Conservation (phyloP, 2,113 vertebrate species). For the Cyprinodon brontotheroides region DNA sequence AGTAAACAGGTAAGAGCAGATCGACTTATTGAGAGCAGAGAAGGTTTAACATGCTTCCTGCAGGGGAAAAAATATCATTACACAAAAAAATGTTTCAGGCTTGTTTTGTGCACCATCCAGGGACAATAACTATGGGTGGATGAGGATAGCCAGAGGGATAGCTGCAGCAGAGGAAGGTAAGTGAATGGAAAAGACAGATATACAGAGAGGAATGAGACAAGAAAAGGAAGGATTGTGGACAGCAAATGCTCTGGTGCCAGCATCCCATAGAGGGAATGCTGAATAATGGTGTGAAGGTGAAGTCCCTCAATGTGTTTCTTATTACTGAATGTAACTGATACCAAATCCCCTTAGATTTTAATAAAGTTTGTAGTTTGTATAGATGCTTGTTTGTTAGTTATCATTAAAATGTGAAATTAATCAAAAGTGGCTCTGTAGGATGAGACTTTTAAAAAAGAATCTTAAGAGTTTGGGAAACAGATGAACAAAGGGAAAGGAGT, state of each 20-base stretch:
- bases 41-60: constrained; percentile 78
- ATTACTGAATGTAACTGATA: constrained; percentile 18
- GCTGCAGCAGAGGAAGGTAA: constrained; percentile 16
- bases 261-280: background rate
- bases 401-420: constrained; percentile 22
- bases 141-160: constrained; percentile 11
- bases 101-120: constrained; percentile 57
- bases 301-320: background rate
- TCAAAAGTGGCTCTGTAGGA: constrained; percentile 19
- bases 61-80: constrained; percentile 51
- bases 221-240: background rate
- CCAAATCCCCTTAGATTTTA: constrained; percentile 27
- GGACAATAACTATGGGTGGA: constrained; percentile 32
- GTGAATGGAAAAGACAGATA: constrained; percentile 33
- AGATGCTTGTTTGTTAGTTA: constrained; percentile 26
- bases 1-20: constrained; percentile 55
- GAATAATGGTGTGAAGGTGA: background rate
- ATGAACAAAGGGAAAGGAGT: constrained; percentile 48
- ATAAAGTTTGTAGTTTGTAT: constrained; percentile 9
- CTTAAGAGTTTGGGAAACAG: constrained; percentile 37
- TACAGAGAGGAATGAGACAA: constrained; percentile 1
- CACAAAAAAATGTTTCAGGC: constrained; percentile 45
- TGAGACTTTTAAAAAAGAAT: constrained; percentile 34
- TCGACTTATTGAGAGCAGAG: constrained; percentile 63
- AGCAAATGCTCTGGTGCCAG: constrained; percentile 12